These are phyloP conservation scores for Polyploca ridens DNA, from an alignment of 2,888 invertebrate genomes.

Conservation along the genomic window DNA sequence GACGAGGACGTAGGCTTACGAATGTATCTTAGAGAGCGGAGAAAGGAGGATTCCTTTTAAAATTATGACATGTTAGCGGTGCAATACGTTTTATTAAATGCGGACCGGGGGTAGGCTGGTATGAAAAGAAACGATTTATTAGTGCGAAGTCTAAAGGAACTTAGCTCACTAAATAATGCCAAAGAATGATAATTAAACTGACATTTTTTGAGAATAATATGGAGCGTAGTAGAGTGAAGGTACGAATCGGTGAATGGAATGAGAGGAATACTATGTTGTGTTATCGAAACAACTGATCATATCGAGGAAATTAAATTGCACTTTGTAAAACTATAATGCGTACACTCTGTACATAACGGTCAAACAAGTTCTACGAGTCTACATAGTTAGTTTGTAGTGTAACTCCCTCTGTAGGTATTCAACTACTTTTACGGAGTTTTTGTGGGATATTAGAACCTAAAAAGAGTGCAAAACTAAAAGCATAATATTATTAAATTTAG, in stretches of 20 bases:
- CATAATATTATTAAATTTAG: slow-evolving; percentile 75
- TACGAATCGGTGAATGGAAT: slow-evolving; percentile 60
- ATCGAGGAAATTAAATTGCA: slow-evolving; percentile 45
- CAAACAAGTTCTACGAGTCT: slow-evolving; percentile 52
- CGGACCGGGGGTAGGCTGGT: slow-evolving; percentile 43
- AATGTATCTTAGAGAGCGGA: slow-evolving; percentile 36
- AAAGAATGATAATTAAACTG: slow-evolving; percentile 76
- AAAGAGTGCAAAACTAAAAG: slow-evolving; percentile 66
- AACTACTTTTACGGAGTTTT: slow-evolving; percentile 69
- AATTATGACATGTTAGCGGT: slow-evolving; percentile 57
- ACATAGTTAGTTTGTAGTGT: slow-evolving; percentile 57
- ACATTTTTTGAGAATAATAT: slow-evolving; percentile 52
- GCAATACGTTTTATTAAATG: slow-evolving; percentile 63
- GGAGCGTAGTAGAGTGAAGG: slow-evolving; percentile 60
- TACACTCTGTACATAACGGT: slow-evolving; percentile 34
- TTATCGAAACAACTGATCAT: slow-evolving; percentile 49
- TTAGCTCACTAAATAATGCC: slow-evolving; percentile 83
- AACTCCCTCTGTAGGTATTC: slow-evolving; percentile 64
- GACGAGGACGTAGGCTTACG: slow-evolving; percentile 51
- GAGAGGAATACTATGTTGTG: slow-evolving; percentile 55
- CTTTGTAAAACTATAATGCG: slow-evolving; percentile 36
- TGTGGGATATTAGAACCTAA: slow-evolving; percentile 45
- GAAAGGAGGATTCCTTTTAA: slow-evolving; percentile 34
- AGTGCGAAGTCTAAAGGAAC: slow-evolving; percentile 60
- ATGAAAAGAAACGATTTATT: slow-evolving; percentile 34